Conservation (phyloP, 2,888 invertebrate species). For the Drosophila phalerata region DNA sequence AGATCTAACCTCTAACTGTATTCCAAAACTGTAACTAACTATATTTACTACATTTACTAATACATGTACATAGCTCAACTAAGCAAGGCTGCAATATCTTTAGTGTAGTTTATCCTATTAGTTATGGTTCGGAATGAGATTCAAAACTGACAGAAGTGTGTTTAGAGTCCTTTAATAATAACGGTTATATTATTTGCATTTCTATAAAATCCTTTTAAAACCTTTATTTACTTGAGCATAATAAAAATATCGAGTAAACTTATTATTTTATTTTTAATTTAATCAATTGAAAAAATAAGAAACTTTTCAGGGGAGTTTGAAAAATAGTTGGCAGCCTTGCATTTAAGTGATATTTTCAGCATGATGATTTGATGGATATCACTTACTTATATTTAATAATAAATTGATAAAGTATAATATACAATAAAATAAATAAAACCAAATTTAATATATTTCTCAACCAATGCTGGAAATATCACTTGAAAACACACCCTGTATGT, state of each 20-base stretch:
- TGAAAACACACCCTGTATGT: background rate
- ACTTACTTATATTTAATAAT: background rate
- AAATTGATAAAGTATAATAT: no score
- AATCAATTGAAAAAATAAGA: background rate
- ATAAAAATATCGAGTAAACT: background rate
- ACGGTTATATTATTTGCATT: background rate
- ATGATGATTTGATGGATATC: background rate
- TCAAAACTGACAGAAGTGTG: background rate
- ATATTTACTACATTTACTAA: background rate
- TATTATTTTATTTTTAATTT: background rate
- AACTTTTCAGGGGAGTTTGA: background rate
- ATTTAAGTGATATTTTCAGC: conserved; percentile 7
- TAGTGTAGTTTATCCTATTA: background rate
- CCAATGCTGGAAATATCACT: conserved; percentile 37
- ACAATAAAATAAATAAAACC: no score
- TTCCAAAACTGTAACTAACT: conserved; percentile 2
- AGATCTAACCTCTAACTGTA: conserved; percentile 19
- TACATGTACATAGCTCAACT: background rate
- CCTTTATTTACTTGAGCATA: background rate
- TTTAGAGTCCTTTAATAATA: no score
- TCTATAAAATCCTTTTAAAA: background rate
- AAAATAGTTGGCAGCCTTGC: conserved; percentile 1
- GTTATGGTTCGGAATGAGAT: background rate
- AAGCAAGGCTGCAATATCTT: conserved; percentile 3
- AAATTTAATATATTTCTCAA: background rate